Evolutionary conservation across 2,113 vertebrate species (phyloP).

Genomic region (Notiomystis cincta): DNA sequence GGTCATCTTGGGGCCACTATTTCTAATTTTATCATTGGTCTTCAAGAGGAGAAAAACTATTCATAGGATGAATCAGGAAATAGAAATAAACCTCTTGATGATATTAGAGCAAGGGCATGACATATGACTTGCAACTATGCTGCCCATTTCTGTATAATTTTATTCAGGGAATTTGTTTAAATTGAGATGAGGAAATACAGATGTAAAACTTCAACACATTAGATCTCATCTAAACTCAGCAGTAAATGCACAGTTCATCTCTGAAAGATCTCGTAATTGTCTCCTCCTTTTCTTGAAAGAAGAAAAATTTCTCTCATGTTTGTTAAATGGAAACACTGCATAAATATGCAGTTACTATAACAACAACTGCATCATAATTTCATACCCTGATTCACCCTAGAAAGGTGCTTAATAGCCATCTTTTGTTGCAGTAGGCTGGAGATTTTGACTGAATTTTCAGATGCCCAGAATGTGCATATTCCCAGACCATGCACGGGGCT

Average conservation of each 20-base stretch:
- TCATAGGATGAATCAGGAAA: neutral
- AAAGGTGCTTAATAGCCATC: neutral
- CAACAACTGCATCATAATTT: neutral
- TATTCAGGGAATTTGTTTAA: neutral
- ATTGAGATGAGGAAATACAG: neutral
- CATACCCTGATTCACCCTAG: neutral
- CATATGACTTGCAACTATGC: neutral
- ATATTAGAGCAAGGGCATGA: neutral
- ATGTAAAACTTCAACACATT: neutral
- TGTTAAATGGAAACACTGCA: neutral
- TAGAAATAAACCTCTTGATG: neutral
- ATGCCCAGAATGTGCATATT: neutral
- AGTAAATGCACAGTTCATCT: neutral
- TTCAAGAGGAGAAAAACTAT: neutral
- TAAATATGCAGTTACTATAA: conserved; percentile 8
- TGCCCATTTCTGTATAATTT: neutral
- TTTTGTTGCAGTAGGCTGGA: neutral
- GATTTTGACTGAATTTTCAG: neutral
- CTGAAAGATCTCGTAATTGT: neutral
- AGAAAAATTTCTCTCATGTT: neutral
- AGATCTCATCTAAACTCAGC: neutral
- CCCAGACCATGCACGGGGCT: neutral
- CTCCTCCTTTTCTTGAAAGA: neutral
- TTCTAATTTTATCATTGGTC: neutral
- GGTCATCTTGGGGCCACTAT: neutral